A percentile compares a stretch with the other conserved stretches of the same genome.
phyloP scores from a whole-genome alignment of 1,140 invertebrate genomes.

The Lucilia sericata region DNA sequence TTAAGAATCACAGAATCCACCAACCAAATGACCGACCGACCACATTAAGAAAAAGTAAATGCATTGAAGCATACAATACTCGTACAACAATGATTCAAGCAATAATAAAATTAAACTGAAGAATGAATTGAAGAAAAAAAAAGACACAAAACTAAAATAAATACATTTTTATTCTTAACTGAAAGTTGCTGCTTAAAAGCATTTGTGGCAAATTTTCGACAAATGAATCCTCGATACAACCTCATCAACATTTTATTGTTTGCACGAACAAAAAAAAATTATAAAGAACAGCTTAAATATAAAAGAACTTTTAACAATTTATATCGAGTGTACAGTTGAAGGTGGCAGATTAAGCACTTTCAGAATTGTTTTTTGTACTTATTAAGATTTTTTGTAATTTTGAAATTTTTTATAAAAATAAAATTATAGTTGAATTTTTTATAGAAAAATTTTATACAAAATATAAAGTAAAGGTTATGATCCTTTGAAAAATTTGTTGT shows the following conservation, averaged over 20 bases:
- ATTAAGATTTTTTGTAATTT: no score
- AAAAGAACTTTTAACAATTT: not conserved
- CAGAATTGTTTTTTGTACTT: not conserved
- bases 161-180: slow-evolving; percentile 43
- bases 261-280: slow-evolving; percentile 50
- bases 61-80: slow-evolving; percentile 24
- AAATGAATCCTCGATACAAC: slow-evolving; percentile 34
- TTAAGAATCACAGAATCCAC: slow-evolving; percentile 43
- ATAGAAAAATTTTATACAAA: no score
- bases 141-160: no score
- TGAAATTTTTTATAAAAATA: no score
- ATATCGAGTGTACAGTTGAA: not conserved
- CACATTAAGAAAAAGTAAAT: slow-evolving; percentile 58
- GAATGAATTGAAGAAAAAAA: not conserved
- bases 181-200: slow-evolving; percentile 64
- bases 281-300: not conserved
- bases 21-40: slow-evolving; percentile 47
- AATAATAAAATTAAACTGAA: slow-evolving; percentile 31
- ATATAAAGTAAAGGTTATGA: no score
- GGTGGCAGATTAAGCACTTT: not conserved
- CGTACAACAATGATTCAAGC: slow-evolving; percentile 37
- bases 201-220: slow-evolving; percentile 60
- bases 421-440: no score
- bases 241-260: slow-evolving; percentile 49
- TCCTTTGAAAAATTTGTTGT: no score